Base-by-base conservation (phyloP, 2,113 vertebrate genomes). In the Engystomops pustulosus region DNA sequence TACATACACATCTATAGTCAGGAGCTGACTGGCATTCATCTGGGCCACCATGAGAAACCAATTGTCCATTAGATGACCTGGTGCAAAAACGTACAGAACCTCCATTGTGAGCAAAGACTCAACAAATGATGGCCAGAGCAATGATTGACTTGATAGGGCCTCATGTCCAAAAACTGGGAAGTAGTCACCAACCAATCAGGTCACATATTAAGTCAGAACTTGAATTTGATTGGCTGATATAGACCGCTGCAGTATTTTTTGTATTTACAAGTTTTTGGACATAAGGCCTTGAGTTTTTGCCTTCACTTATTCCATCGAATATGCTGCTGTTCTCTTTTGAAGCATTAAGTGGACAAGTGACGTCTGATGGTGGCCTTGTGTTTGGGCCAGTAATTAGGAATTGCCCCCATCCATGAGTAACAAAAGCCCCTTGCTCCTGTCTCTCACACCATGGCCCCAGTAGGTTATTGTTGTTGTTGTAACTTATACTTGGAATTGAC, bases 401-500 rank as follows among this genome's bases (percentile, higher is more conserved):
- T 76, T 78, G n/a, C n/a, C 45, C 38, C 32, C 44, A 27, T 72
- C 30, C 25, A 30, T 44, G 18, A 60, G 45, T 44, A 15, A 41
- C 12, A 68, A 18, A 71, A 71, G 11, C 15, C 8, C 67, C 41
- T 77, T n/a, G n/a, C 62, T 69, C 74, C 81, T 51, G 47, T 53
- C 49, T 58, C 75, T 79, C 75, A 85, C 83, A 85, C 65, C 75
- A 70, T 44, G 45, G 75, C 75, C 74, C 68, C 62, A 85, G 18
- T 55, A 70, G 68, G 68, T 82, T 67, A 67, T 67, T 79, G 74
- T 85, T 79, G 80, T 82, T 79, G 74, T 79, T 79, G 75, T 85
- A 79, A 85, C 74, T 85, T 85, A 85, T 85, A 79, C 38, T 69
- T 78, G 75, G 83, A 85, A 85, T 8, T 60, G 3, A 82, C 53